phyloP scores from a whole-genome alignment of 2,797 vertebrate species.

The Falco columbarius region DNA sequence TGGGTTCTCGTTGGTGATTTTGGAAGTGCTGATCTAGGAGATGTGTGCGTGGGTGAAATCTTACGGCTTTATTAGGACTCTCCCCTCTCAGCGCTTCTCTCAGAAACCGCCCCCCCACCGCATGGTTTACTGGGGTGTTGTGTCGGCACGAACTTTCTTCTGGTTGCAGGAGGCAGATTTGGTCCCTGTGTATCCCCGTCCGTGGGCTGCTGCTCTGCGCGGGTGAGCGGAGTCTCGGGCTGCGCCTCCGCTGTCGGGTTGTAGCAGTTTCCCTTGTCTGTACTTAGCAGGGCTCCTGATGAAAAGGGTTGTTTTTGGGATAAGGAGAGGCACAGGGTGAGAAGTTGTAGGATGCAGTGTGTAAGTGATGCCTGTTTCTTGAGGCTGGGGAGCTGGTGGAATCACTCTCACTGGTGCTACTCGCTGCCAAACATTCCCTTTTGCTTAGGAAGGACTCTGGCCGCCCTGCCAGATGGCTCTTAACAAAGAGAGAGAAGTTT shows the following conservation, averaged over 20 bases:
- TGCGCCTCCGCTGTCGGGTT: not conserved
- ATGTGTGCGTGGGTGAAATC: not conserved
- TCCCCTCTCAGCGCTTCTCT: not conserved
- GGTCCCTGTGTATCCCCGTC: not conserved
- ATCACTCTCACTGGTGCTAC: not conserved
- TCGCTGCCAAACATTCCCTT: not conserved
- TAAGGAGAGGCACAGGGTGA: not conserved
- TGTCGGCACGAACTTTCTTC: constrained; percentile 33
- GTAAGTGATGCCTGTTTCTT: not conserved
- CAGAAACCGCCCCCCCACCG: not conserved
- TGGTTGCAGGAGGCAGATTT: not conserved
- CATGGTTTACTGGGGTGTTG: not conserved
- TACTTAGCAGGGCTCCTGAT: not conserved
- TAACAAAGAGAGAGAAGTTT: not conserved
- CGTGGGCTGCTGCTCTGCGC: not conserved
- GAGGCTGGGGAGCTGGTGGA: not conserved
- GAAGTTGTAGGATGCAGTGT: not conserved
- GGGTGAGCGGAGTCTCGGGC: not conserved
- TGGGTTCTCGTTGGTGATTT: constrained; percentile 12
- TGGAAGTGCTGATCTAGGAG: constrained; percentile 18
- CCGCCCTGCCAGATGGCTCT: not conserved
- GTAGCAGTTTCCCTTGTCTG: not conserved
- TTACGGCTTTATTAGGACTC: constrained; percentile 15
- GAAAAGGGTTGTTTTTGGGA: not conserved
- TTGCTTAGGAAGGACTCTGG: not conserved